Conservation (phyloP, 2,888 invertebrate genomes). For the Malthinus seriepunctatus region DNA sequence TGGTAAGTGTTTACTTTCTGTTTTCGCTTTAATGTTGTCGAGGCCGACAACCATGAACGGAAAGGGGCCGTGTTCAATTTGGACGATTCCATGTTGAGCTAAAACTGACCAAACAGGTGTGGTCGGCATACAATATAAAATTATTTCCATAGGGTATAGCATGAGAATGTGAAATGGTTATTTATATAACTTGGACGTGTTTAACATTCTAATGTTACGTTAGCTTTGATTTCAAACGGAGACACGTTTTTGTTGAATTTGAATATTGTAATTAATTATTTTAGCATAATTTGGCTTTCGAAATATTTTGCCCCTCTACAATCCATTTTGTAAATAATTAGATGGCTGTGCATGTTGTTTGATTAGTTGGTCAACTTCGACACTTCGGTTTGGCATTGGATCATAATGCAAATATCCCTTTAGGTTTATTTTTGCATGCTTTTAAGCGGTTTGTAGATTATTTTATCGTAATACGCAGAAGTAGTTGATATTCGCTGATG, state of each 20-base stretch:
- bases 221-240: neutral
- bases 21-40: constrained; percentile 17
- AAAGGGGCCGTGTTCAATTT: constrained; percentile 43
- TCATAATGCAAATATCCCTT: constrained; percentile 30
- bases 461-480: constrained; percentile 29
- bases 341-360: constrained; percentile 38
- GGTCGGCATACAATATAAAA: constrained; percentile 36
- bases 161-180: constrained; percentile 28
- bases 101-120: constrained; percentile 44
- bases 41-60: constrained; percentile 45
- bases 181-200: constrained; percentile 6
- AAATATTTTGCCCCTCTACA: constrained; percentile 23
- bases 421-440: constrained; percentile 41
- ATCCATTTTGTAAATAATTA: constrained; percentile 47
- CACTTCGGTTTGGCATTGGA: constrained; percentile 29
- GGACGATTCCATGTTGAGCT: constrained; percentile 46
- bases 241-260: constrained; percentile 10
- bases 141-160: constrained; percentile 5
- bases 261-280: constrained; percentile 13
- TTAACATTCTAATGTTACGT: constrained; percentile 15
- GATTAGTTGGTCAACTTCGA: constrained; percentile 41
- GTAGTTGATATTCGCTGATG: constrained; percentile 28
- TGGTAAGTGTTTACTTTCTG: constrained; percentile 28
- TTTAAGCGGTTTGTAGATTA: constrained; percentile 28
- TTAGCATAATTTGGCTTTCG: neutral